A percentile compares a stretch with the other conserved stretches of the same genome.
Evolutionary conservation across 2,113 vertebrate genomes (phyloP).

Genomic region (Cyanocitta stelleri): DNA sequence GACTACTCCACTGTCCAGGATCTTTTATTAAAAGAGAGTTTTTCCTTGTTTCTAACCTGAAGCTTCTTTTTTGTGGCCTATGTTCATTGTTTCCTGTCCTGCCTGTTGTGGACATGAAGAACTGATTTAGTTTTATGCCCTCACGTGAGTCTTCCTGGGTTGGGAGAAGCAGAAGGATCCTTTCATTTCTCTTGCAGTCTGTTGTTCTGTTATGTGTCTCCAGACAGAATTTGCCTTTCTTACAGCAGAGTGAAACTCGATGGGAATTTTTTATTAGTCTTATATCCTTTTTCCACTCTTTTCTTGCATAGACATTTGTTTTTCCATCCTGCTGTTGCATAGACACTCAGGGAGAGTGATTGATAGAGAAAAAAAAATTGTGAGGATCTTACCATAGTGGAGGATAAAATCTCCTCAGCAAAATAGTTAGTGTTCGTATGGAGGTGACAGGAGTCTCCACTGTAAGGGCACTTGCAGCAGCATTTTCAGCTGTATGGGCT

Average conservation of each 20-base stretch:
- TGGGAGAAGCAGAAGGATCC: neutral
- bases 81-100: neutral
- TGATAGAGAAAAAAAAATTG: neutral
- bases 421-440: neutral
- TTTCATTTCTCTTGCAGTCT: neutral
- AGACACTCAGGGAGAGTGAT: neutral
- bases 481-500: neutral
- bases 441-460: neutral
- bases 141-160: neutral
- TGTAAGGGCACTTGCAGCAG: neutral
- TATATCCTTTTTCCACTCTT: neutral
- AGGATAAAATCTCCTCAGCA: neutral
- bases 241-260: neutral
- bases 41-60: neutral
- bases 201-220: neutral
- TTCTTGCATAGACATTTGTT: neutral
- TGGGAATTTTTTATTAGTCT: neutral
- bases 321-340: neutral
- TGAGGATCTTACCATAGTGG: neutral
- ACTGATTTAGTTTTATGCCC: neutral
- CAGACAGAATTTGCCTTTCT: neutral
- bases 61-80: neutral
- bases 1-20: rapidly evolving
- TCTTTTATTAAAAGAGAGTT: neutral
- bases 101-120: neutral